Base-by-base conservation (phyloP, 2,888 invertebrate genomes). In the Laothoe populi region DNA sequence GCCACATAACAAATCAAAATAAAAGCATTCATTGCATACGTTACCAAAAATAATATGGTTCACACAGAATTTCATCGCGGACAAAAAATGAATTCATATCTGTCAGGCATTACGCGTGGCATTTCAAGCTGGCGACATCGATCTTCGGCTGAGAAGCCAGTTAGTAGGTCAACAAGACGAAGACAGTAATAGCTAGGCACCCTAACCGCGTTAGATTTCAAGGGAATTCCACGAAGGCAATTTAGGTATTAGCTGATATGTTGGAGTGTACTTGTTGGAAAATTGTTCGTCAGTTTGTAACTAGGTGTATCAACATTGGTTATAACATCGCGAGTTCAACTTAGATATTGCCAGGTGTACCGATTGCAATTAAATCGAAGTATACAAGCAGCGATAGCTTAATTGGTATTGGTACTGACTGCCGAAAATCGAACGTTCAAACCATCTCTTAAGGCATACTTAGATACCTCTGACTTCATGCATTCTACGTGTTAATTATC, bases 161-260 rank as follows among this genome's bases (percentile, higher is more conserved):
- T 69, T 67, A 65, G 58, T 71, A 65, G 66, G 68, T 69, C 68
- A 66, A 64, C 65, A 40, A 61, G 63, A 23, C 61, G 46, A 59
- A 61, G 68, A 64, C 65, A 66, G 63, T 67, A 60, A 63, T 61
- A 42, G 16, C 42, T 26, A 31, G 16, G 19, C 31, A 45, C 2
- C 40, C 16, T 19, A 35, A 40, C 24, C 26, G 23, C n/a, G 23
- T 58, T 16, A 40, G 48, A 62, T 62, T 62, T 58, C 48, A 40
- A 58, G 38, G 35, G 62, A 38, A 58, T 46, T 57, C n/a, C 46
- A 16, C 44, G 16, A 8, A 46, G 38, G 38, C 26, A 46, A 48
- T 46, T 57, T 48, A 38, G 46, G 53, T 19, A 31, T 19, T 35
- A 35, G 11, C 11, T 19, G 19, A 26, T 31, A 49, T 11, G 10